Percentiles rank a stretch among this genome's conserved stretches.
Conservation (phyloP, 2,113 vertebrate species). For the Greenwoodochromis staneri region DNA sequence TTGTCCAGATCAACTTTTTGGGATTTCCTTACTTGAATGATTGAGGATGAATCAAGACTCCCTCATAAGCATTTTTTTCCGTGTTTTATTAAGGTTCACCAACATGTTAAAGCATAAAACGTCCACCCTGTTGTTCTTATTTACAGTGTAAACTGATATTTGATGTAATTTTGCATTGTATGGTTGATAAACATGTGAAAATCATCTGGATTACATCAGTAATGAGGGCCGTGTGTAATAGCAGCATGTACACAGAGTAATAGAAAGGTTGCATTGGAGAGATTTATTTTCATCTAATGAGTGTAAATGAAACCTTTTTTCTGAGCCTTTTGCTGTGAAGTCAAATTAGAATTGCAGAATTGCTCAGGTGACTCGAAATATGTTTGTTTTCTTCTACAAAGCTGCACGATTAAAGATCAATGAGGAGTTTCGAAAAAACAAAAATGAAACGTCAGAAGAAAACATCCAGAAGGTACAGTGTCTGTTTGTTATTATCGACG, state of each 20-base stretch:
- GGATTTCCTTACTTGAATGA: background rate
- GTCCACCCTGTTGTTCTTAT: fast-evolving
- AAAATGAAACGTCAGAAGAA: constrained; percentile 62
- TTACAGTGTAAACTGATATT: background rate
- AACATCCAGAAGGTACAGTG: constrained; percentile 66
- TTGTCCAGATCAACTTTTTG: background rate
- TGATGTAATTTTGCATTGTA: background rate
- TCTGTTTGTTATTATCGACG: background rate
- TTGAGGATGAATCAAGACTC: background rate
- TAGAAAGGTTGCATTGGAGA: background rate
- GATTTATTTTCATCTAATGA: background rate
- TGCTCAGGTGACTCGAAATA: background rate
- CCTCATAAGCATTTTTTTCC: background rate
- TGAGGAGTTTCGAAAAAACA: constrained; percentile 73
- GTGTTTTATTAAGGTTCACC: background rate
- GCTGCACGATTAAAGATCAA: constrained; percentile 74
- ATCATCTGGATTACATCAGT: background rate
- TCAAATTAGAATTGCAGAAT: background rate
- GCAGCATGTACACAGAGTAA: background rate
- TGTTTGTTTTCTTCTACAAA: background rate
- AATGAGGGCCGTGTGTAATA: background rate
- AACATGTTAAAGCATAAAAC: background rate
- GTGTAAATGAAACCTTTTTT: background rate
- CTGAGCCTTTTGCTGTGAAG: background rate
- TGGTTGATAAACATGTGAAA: background rate